Conservation (phyloP, 2,797 vertebrate genomes). For the Meda fulgida region DNA sequence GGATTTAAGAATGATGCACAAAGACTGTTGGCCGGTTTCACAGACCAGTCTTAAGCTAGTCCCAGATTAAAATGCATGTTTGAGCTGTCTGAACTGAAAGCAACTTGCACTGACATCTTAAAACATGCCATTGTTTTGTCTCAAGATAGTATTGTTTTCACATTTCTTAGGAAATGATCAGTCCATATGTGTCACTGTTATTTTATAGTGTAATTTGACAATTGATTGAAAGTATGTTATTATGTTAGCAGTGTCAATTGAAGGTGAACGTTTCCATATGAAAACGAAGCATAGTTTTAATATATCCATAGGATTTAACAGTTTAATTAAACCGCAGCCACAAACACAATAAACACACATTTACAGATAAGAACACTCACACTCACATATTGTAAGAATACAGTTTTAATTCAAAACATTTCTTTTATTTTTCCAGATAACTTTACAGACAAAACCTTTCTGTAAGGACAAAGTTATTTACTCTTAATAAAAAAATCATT, state of each 20-base stretch:
- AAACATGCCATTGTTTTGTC: not conserved
- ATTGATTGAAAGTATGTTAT: not conserved
- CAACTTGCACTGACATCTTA: not conserved
- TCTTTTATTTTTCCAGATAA: slow-evolving; percentile 3
- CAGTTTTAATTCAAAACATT: slow-evolving; percentile 40
- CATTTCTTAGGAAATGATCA: not conserved
- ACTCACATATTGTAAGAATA: slow-evolving; percentile 10
- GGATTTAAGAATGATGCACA: not conserved
- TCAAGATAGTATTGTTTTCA: not conserved
- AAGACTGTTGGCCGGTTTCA: not conserved
- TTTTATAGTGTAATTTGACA: not conserved
- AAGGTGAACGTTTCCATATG: not conserved
- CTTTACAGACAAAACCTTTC: slow-evolving; percentile 32
- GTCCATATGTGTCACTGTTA: not conserved
- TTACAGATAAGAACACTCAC: not conserved
- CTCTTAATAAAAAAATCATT: slow-evolving; percentile 36
- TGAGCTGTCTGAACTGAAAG: not conserved
- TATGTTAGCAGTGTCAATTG: no score
- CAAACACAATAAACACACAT: slow-evolving; percentile 1
- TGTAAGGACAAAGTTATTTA: not conserved
- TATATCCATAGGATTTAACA: not conserved
- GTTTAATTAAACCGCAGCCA: not conserved
- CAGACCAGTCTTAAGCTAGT: not conserved
- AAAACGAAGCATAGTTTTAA: not conserved
- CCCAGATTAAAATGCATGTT: not conserved